phyloP scores from a whole-genome alignment of 2,888 invertebrate species.

The Athrips mouffetella region DNA sequence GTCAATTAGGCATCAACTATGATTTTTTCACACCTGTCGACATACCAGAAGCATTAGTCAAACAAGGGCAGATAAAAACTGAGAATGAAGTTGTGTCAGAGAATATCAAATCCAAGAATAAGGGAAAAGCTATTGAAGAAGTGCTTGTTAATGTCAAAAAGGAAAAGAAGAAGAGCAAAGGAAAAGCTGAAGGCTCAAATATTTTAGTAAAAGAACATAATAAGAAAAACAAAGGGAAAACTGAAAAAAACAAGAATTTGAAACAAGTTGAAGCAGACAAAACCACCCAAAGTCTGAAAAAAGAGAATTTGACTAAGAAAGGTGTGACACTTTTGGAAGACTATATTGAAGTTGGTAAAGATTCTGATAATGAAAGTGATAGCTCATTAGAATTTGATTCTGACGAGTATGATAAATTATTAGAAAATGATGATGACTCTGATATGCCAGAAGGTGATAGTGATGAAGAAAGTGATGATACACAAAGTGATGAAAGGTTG shows the following conservation, averaged over 20 bases:
- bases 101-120: conserved; percentile 20
- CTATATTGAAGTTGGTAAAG: conserved; percentile 45
- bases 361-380: conserved; percentile 47
- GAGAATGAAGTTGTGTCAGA: conserved; percentile 18
- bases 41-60: conserved; percentile 52
- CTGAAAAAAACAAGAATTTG: not conserved
- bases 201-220: not conserved
- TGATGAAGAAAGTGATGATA: conserved; percentile 21
- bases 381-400: conserved; percentile 56
- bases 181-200: not conserved
- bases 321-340: conserved; percentile 47
- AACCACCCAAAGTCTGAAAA: conserved; percentile 42
- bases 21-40: conserved; percentile 72
- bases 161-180: not conserved
- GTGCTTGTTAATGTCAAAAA: not conserved
- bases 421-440: conserved; percentile 41
- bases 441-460: conserved; percentile 24
- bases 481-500: conserved; percentile 28
- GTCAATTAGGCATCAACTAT: conserved; percentile 71
- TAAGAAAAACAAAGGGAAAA: not conserved
- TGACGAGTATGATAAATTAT: conserved; percentile 58
- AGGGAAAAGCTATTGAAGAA: conserved; percentile 12
- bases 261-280: conserved; percentile 24
- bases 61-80: conserved; percentile 24
- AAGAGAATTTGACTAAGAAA: conserved; percentile 42